phyloP scores from a whole-genome alignment of 2,797 vertebrate genomes.

The Xenops minutus region DNA sequence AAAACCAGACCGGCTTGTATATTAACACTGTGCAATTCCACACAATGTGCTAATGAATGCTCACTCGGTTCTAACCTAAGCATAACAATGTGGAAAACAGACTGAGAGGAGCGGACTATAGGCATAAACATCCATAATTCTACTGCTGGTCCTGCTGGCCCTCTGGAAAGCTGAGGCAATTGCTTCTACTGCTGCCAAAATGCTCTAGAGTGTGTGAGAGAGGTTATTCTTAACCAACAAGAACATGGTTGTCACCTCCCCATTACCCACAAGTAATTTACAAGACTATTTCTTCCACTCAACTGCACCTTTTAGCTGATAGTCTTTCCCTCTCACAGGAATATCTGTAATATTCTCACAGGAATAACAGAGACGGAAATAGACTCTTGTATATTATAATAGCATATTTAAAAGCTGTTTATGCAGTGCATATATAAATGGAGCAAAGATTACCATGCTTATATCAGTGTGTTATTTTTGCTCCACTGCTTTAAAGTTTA shows the following conservation, averaged over 20 bases:
- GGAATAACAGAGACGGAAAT: conserved; percentile 22
- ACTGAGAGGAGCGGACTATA: not conserved
- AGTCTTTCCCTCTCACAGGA: not conserved
- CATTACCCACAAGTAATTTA: not conserved
- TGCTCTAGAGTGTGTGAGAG: not conserved
- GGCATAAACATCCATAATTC: not conserved
- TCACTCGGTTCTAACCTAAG: not conserved
- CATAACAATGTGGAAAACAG: not conserved
- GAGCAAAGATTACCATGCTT: not conserved
- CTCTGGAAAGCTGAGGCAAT: not conserved
- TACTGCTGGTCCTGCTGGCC: not conserved
- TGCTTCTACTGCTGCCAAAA: not conserved
- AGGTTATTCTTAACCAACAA: not conserved
- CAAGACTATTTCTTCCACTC: not conserved
- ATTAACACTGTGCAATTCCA: not conserved
- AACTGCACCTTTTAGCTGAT: not conserved
- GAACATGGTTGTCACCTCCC: not conserved
- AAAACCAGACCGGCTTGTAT: not conserved
- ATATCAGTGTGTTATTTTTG: not conserved
- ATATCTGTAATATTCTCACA: conserved; percentile 7
- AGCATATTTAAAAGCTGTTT: conserved; percentile 25
- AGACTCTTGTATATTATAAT: conserved; percentile 5
- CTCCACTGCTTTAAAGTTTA: not conserved
- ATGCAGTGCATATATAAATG: not conserved
- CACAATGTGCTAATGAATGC: not conserved